A percentile compares a stretch with the other conserved stretches of the same genome.
Evolutionary conservation across 2,113 vertebrate genomes (phyloP).

Genomic region (Agapornis roseicollis): DNA sequence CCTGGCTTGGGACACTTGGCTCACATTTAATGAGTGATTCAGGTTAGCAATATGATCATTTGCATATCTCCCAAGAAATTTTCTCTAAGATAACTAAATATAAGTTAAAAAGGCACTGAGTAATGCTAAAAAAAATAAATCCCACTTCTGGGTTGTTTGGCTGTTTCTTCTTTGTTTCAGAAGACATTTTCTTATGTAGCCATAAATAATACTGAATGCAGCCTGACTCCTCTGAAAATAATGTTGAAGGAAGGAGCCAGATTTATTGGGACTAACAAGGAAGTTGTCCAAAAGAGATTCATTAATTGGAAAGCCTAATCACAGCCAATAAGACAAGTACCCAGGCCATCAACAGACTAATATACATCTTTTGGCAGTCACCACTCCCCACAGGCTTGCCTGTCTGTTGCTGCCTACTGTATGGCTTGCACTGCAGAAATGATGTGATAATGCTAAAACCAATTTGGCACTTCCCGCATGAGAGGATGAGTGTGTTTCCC

Average conservation of each 20-base stretch:
- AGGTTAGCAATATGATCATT: neutral
- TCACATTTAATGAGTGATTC: neutral
- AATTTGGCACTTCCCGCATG: slow-evolving; percentile 27
- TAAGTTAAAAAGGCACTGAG: neutral
- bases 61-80: neutral
- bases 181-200: neutral
- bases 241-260: neutral
- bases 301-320: slow-evolving; percentile 50
- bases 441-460: slow-evolving; percentile 39
- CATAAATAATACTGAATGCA: neutral
- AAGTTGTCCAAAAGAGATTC: slow-evolving; percentile 45
- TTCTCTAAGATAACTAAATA: neutral
- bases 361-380: slow-evolving; percentile 46
- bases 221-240: neutral
- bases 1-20: neutral
- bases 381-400: slow-evolving; percentile 12
- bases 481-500: neutral
- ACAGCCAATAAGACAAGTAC: slow-evolving; percentile 24
- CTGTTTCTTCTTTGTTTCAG: neutral
- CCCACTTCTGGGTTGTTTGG: neutral
- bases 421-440: neutral
- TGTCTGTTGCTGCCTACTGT: slow-evolving; percentile 38
- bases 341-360: neutral
- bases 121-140: neutral
- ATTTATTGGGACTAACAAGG: slow-evolving; percentile 22